These are phyloP conservation scores for Thelaira solivaga DNA, from an alignment of 2,888 invertebrate species.

Conservation along the genomic window DNA sequence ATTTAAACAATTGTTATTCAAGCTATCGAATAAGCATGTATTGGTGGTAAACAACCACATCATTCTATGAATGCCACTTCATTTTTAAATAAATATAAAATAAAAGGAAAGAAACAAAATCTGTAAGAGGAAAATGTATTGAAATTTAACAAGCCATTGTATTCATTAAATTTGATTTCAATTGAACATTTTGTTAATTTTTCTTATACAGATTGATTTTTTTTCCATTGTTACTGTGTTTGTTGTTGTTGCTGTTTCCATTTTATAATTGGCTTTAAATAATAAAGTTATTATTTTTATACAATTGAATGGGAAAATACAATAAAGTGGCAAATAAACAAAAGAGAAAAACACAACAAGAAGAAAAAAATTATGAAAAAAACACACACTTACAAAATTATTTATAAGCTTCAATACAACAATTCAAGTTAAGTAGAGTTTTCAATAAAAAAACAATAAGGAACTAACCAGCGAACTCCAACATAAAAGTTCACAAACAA, in stretches of 20 bases:
- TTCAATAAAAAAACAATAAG: not conserved
- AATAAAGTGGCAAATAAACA: slow-evolving; percentile 20
- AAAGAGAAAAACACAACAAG: too few relatives aligned
- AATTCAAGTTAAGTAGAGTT: not conserved
- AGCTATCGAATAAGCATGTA: not conserved
- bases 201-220: slow-evolving; percentile 34
- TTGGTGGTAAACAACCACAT: not conserved
- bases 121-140: not conserved
- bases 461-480: not conserved
- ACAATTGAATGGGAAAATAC: slow-evolving; percentile 55
- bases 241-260: too few relatives aligned
- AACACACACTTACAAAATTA: slow-evolving; percentile 1
- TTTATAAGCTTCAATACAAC: not conserved
- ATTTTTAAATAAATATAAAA: not conserved
- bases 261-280: slow-evolving; percentile 57
- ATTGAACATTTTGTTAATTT: slow-evolving; percentile 48
- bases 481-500: slow-evolving; percentile 3
- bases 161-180: slow-evolving; percentile 31
- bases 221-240: too few relatives aligned
- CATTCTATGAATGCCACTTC: not conserved
- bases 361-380: too few relatives aligned
- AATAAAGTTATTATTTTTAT: slow-evolving; percentile 61
- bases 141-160: slow-evolving; percentile 35
- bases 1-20: slow-evolving; percentile 30
- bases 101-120: not conserved